Conservation (phyloP, 2,888 invertebrate species). For the Tineola bisselliella region DNA sequence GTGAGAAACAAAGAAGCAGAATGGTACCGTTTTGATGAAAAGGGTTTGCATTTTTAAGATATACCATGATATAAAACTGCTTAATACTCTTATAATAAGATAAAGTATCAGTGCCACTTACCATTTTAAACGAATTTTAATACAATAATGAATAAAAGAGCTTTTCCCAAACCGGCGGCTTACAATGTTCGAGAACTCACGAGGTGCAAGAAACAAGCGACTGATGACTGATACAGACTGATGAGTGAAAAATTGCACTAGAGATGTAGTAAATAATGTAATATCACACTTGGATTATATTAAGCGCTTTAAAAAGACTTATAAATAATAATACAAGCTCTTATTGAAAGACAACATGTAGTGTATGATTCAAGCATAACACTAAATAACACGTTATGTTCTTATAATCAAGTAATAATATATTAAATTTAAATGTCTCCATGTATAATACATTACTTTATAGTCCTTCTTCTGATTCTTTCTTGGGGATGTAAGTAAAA, state of each 20-base stretch:
- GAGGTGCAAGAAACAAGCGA: neutral
- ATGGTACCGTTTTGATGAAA: neutral
- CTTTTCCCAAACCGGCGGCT: conserved; percentile 1
- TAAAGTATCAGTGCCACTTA: conserved; percentile 8
- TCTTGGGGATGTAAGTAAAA: too few species aligned
- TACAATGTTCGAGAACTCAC: conserved; percentile 11
- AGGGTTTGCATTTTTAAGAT: neutral
- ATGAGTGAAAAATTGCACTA: neutral
- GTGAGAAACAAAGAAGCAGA: conserved; percentile 11
- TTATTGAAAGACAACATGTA: too few species aligned
- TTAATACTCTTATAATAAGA: neutral
- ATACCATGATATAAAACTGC: neutral
- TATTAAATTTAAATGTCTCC: too few species aligned
- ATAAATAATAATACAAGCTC: too few species aligned
- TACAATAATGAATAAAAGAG: neutral
- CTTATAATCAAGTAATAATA: too few species aligned
- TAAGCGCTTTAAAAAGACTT: too few species aligned
- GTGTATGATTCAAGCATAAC: too few species aligned
- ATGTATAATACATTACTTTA: too few species aligned
- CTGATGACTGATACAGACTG: neutral
- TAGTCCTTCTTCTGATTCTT: too few species aligned
- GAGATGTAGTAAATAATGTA: neutral
- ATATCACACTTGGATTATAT: too few species aligned
- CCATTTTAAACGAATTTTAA: conserved; percentile 12
- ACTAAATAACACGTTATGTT: too few species aligned